Conservation (phyloP, 2,888 invertebrate genomes). For the Aleiodes testaceus region DNA sequence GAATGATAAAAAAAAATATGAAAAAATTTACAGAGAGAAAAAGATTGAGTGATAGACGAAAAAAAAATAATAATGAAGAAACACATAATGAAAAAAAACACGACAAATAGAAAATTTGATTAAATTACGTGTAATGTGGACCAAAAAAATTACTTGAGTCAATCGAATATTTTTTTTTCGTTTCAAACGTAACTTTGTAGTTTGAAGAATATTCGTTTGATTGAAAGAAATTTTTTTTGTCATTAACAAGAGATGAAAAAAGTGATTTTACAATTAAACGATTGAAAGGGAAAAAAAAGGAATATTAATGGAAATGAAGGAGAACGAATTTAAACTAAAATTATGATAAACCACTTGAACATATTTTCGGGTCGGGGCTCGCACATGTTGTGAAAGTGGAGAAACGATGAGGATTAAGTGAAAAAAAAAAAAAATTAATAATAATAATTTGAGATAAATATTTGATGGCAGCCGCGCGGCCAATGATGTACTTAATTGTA, state of each 20-base stretch:
- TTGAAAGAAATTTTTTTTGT: slow-evolving; percentile 25
- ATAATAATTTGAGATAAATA: slow-evolving; percentile 8
- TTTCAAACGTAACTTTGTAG: neutral
- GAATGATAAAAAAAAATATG: slow-evolving; percentile 24
- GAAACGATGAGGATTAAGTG: slow-evolving; percentile 11
- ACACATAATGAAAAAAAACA: slow-evolving; percentile 40
- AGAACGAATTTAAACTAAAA: neutral
- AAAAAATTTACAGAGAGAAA: slow-evolving; percentile 40
- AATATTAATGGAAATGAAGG: slow-evolving; percentile 6
- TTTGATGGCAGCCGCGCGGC: slow-evolving; percentile 41
- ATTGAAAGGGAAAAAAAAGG: slow-evolving; percentile 23
- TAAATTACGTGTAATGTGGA: slow-evolving; percentile 14
- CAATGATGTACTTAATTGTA: slow-evolving; percentile 52
- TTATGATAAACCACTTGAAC: neutral
- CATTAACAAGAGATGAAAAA: neutral
- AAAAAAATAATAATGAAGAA: slow-evolving; percentile 18
- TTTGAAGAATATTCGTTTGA: slow-evolving; percentile 16
- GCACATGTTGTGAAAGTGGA: slow-evolving; percentile 33
- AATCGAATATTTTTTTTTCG: slow-evolving; percentile 7
- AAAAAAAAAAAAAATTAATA: slow-evolving; percentile 3
- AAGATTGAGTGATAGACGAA: slow-evolving; percentile 32
- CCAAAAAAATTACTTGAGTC: slow-evolving; percentile 20
- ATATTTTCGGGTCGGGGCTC: slow-evolving; percentile 40
- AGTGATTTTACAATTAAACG: slow-evolving; percentile 1
- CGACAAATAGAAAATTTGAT: slow-evolving; percentile 28